These are phyloP conservation scores for Sinelater perroti DNA, from an alignment of 2,888 invertebrate genomes.

Conservation along the genomic window DNA sequence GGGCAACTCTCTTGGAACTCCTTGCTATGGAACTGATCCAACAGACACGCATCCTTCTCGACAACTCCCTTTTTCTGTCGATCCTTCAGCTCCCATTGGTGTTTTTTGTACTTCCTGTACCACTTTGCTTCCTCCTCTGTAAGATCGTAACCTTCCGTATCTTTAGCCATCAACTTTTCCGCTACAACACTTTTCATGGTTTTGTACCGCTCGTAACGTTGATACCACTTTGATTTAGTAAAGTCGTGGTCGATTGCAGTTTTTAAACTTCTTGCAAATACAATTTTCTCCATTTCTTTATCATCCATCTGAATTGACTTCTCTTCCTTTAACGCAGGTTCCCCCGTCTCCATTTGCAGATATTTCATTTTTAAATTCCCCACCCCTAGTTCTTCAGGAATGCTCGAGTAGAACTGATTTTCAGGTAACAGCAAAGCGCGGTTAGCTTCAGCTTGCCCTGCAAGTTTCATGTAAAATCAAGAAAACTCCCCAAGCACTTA, in stretches of 20 bases:
- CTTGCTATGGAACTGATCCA: conserved; percentile 34
- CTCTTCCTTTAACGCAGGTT: conserved; percentile 4
- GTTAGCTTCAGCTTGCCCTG: conserved; percentile 41
- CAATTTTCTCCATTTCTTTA: conserved; percentile 44
- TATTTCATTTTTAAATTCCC: conserved; percentile 37
- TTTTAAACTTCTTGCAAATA: conserved; percentile 49
- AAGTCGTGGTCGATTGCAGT: conserved; percentile 41
- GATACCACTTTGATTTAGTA: conserved; percentile 40
- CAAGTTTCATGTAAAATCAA: neutral
- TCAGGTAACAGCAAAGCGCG: conserved; percentile 49
- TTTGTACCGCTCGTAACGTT: conserved; percentile 35
- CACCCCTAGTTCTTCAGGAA: conserved; percentile 48
- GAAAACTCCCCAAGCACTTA: conserved; percentile 8
- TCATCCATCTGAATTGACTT: conserved; percentile 21
- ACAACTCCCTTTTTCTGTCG: conserved; percentile 29
- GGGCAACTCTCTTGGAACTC: conserved; percentile 35
- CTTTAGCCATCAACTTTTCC: conserved; percentile 9
- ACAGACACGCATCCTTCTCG: conserved; percentile 17
- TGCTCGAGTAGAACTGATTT: conserved; percentile 51
- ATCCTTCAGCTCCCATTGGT: conserved; percentile 21
- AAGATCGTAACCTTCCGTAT: conserved; percentile 10
- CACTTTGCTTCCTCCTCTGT: conserved; percentile 38
- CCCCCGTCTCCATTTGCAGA: conserved; percentile 16
- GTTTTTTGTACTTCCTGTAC: conserved; percentile 33
- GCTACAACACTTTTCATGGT: conserved; percentile 28